Base-by-base conservation (phyloP, 2,888 invertebrate species). In the Drosophila paramelanica region DNA sequence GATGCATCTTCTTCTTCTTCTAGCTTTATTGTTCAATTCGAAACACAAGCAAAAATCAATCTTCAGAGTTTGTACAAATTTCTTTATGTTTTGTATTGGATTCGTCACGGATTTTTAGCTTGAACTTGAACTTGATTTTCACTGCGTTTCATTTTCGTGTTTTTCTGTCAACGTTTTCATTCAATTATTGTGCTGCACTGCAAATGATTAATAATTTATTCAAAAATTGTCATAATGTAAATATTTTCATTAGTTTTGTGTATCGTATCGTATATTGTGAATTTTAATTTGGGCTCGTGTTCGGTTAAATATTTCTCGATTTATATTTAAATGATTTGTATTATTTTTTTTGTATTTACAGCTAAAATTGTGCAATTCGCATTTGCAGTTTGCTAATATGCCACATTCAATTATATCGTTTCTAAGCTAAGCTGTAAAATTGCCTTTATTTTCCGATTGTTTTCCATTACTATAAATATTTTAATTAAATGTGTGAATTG, bases 141-240 rank as follows among this genome's bases (percentile, higher is more conserved):
- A 11, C 14, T 39, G n/a, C 39, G 4, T 14, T 39, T 39, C 14
- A 10, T 42, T 42, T 17, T 42, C 10, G 5, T 42, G 42, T n/a
- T 42, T 41, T 42, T 49, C 11, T 31, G 36, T 62, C 42, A 46
- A 45, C 41, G 4, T 31, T 20, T 50, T 50, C 27, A 61, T 60
- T 79, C 64, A 68, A 74, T 83, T 88, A 88, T 84, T 83, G 89
- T 84, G 89, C 84, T 83, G 89, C 89, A 86, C 89, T 88, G 87
- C 88, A 84, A 84, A 86, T 86, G 67, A 86, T 73, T 86, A 65
- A 17, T 65, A 62, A 68, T 75, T 79, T 88, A 81, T 85, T 80
- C 52, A 82, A 78, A 74, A 80, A 67, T 65, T 66, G 56, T 64
- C 65, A 58, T 71, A 39, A 59, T 84, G 57, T 74, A 75, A 77